Evolutionary conservation across 2,888 invertebrate species (phyloP).

Genomic region (Lobophora halterata): DNA sequence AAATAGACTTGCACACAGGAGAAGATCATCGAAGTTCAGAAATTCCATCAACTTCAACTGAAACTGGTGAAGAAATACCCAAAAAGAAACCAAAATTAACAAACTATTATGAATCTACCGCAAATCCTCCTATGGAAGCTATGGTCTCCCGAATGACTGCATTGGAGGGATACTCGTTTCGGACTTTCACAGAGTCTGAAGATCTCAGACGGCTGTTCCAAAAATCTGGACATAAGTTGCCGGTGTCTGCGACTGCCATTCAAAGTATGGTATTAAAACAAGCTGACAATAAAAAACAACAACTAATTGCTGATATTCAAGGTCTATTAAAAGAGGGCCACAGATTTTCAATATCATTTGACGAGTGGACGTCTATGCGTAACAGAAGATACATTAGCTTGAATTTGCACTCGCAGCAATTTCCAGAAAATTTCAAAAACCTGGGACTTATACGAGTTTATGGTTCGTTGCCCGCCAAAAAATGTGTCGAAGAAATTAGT

Average conservation of each 20-base stretch:
- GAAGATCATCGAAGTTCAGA: too few relatives aligned
- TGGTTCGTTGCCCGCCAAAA: slow-evolving; percentile 1
- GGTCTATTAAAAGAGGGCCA: neutral
- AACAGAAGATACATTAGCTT: slow-evolving; percentile 13
- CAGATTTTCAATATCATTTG: slow-evolving; percentile 14
- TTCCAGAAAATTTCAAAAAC: neutral
- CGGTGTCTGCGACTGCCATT: neutral
- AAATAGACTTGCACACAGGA: neutral
- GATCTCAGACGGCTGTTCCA: slow-evolving; percentile 1
- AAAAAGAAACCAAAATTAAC: slow-evolving; percentile 3
- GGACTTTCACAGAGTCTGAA: slow-evolving; percentile 1
- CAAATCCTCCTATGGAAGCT: neutral
- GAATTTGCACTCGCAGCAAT: slow-evolving; percentile 7
- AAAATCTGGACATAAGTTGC: neutral
- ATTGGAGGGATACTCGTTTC: neutral
- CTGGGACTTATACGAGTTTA: neutral
- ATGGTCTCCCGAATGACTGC: slow-evolving; percentile 4
- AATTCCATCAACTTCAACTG: slow-evolving; percentile 1
- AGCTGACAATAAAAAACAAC: neutral
- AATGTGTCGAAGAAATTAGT: neutral
- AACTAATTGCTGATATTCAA: neutral
- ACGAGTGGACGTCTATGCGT: slow-evolving; percentile 14
- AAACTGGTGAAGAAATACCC: neutral
- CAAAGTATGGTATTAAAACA: neutral
- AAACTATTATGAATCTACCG: neutral